Evolutionary conservation across 2,797 vertebrate genomes (phyloP).

Genomic region (Pseudocheirus occidentalis): DNA sequence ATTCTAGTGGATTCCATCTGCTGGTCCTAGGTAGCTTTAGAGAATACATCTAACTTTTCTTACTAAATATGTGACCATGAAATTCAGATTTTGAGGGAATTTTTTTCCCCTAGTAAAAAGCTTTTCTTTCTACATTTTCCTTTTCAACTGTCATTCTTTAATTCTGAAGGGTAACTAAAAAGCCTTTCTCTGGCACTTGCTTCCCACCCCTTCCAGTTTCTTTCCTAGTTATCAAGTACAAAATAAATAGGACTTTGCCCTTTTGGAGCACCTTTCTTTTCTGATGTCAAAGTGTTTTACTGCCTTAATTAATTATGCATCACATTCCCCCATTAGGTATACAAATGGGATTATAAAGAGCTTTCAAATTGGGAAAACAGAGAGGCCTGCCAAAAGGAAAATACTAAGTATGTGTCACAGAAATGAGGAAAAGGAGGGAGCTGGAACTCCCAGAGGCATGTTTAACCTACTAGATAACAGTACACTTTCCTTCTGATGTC

Average conservation of each 20-base stretch:
- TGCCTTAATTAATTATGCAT: not conserved
- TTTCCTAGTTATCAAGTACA: conserved; percentile 6
- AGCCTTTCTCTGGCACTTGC: not conserved
- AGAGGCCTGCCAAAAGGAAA: not conserved
- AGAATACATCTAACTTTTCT: not conserved
- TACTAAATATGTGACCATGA: conserved; percentile 25
- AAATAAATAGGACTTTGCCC: conserved; percentile 27
- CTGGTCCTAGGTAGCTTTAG: not conserved
- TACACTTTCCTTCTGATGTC: not conserved
- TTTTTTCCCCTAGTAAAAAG: conserved; percentile 11
- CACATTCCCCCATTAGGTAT: not conserved
- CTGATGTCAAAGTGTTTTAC: conserved; percentile 46
- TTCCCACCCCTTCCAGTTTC: not conserved
- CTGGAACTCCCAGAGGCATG: not conserved
- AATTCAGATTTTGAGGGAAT: not conserved
- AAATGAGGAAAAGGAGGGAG: not conserved
- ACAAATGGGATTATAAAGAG: not conserved
- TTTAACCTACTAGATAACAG: not conserved
- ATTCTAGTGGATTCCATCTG: not conserved
- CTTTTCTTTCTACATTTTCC: not conserved
- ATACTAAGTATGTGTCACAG: not conserved
- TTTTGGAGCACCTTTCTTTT: conserved; percentile 5
- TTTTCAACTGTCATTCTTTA: not conserved
- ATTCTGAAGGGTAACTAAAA: not conserved
- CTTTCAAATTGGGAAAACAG: not conserved